phyloP scores from a whole-genome alignment of 2,113 vertebrate genomes.

The Equus przewalskii region DNA sequence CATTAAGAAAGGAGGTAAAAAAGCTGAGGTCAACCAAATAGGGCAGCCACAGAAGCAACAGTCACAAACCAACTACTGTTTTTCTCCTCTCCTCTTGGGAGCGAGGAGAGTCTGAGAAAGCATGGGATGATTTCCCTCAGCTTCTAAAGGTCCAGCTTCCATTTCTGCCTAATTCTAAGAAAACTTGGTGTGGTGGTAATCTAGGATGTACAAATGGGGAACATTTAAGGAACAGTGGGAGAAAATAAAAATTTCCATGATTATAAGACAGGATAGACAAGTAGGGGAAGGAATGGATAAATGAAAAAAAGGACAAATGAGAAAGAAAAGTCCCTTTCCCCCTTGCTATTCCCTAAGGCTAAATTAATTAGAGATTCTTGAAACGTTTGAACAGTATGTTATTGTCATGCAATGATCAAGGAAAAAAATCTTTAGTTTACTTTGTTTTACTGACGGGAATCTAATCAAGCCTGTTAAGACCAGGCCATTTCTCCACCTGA shows the following conservation, averaged over 20 bases:
- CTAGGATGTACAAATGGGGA: not conserved
- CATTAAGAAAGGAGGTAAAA: constrained; percentile 9
- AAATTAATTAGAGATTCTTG: not conserved
- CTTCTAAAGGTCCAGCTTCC: not conserved
- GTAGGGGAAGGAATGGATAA: not conserved
- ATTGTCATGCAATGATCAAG: not conserved
- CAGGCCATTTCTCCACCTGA: not conserved
- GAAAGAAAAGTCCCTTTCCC: not conserved
- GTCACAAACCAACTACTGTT: not conserved
- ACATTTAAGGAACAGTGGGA: not conserved
- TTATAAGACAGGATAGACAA: constrained; percentile 9
- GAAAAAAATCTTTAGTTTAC: not conserved
- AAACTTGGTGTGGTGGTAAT: not conserved
- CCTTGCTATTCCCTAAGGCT: not conserved
- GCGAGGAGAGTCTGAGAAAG: not conserved
- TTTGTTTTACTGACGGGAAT: constrained; percentile 27
- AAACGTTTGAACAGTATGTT: not conserved
- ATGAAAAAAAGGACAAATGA: not conserved
- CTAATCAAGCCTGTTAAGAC: constrained; percentile 13
- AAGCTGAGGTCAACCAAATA: constrained; percentile 29
- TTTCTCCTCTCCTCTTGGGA: not conserved
- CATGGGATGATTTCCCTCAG: not conserved
- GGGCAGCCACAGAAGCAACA: not conserved
- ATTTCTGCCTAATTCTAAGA: not conserved
- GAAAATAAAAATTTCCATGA: not conserved